These are phyloP conservation scores for Todus mexicanus DNA, from an alignment of 2,797 vertebrate genomes.

Conservation along the genomic window DNA sequence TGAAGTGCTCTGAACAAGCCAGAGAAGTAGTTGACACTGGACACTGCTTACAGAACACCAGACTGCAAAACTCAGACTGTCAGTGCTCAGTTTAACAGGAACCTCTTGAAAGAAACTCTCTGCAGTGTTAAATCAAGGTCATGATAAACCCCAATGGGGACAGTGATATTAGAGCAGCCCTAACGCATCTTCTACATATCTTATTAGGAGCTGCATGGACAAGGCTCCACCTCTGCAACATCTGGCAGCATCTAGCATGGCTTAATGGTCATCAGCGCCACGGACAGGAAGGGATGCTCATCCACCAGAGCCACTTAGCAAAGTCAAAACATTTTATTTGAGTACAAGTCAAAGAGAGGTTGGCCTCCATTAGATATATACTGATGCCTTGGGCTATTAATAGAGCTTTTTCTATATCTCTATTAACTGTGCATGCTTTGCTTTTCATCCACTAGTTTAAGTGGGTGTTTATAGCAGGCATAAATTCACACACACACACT, in stretches of 20 bases:
- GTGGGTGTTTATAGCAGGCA: background rate
- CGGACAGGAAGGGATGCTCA: background rate
- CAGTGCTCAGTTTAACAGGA: background rate
- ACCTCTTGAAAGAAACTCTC: background rate
- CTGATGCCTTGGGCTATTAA: background rate
- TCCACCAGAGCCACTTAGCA: background rate
- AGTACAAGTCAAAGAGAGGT: background rate
- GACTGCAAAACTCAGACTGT: background rate
- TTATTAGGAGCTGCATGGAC: background rate
- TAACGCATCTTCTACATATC: background rate
- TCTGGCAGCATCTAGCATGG: background rate
- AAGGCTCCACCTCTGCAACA: background rate
- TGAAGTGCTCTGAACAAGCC: conserved; percentile 1
- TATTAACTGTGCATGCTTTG: background rate
- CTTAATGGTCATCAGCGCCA: background rate
- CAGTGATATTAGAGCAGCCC: background rate
- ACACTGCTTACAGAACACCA: background rate
- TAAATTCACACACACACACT: background rate
- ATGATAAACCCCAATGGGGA: background rate
- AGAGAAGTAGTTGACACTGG: background rate
- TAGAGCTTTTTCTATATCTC: background rate
- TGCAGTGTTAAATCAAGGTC: background rate
- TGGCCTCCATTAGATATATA: background rate
- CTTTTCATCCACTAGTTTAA: background rate
- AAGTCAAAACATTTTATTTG: background rate